These are phyloP conservation scores for Ispidina picta DNA, from an alignment of 2,797 vertebrate species.

Conservation along the genomic window DNA sequence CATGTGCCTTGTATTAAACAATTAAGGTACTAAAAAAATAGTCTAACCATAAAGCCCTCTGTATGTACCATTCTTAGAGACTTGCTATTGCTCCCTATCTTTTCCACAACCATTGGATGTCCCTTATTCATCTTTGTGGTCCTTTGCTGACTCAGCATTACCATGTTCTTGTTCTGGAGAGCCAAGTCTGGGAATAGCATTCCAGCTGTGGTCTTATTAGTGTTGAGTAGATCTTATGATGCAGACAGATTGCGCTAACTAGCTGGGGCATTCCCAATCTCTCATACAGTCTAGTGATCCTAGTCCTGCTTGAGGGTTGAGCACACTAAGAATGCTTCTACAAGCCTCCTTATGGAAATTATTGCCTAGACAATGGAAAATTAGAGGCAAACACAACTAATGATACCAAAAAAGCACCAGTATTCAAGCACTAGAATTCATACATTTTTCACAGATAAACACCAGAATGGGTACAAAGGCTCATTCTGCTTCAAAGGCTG, in stretches of 20 bases:
- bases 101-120: background rate
- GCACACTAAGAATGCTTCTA: background rate
- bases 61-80: too few relatives aligned
- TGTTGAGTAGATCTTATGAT: background rate
- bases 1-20: background rate
- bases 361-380: background rate
- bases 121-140: background rate
- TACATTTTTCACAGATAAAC: background rate
- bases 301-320: background rate
- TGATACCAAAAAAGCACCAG: fast-evolving
- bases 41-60: background rate
- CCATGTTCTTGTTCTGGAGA: background rate
- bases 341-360: background rate
- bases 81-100: background rate
- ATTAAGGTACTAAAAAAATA: background rate
- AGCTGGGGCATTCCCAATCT: background rate
- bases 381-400: background rate
- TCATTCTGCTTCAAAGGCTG: background rate
- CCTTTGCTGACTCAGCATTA: background rate
- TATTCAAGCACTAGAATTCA: background rate
- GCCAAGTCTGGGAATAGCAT: background rate
- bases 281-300: background rate
- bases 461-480: background rate
- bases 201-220: background rate
- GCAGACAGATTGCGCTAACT: background rate